A percentile compares a stretch with the other conserved stretches of the same genome.
phyloP scores from a whole-genome alignment of 2,113 vertebrate genomes.

The Pycnonotus jocosus region DNA sequence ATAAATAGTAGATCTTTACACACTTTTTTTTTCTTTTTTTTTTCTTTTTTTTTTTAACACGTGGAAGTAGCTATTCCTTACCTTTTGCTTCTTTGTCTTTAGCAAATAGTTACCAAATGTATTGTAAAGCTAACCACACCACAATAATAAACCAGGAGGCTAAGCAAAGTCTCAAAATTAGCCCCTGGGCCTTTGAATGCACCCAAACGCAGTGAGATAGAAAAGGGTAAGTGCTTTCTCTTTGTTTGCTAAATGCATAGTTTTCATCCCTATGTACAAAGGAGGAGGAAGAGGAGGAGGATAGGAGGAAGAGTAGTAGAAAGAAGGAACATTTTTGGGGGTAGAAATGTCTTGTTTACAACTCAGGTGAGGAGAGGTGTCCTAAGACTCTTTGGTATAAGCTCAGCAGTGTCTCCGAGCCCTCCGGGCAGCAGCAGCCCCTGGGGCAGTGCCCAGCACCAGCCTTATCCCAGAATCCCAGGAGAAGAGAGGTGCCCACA shows the following conservation, averaged over 20 bases:
- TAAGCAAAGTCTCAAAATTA: conserved; percentile 69
- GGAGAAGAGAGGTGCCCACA: background rate
- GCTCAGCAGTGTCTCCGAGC: conserved; percentile 40
- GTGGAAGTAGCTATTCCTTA: conserved; percentile 84
- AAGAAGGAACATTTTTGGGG: conserved; percentile 4
- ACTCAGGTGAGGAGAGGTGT: conserved; percentile 59
- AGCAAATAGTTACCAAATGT: conserved; percentile 83
- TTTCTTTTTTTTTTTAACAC: conserved; percentile 51
- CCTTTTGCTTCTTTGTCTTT: conserved; percentile 81
- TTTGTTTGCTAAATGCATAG: conserved; percentile 95
- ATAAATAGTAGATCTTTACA: conserved; percentile 95
- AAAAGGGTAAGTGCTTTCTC: conserved; percentile 92
- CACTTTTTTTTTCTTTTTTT: conserved; percentile 61
- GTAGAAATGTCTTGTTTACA: conserved; percentile 50
- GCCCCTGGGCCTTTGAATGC: conserved; percentile 74
- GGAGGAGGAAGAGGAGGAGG: conserved; percentile 56
- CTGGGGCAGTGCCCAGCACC: background rate
- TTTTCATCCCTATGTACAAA: conserved; percentile 78
- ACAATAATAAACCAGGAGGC: conserved; percentile 82
- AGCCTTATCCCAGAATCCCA: background rate
- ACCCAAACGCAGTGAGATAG: conserved; percentile 72
- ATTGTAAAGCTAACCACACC: conserved; percentile 89
- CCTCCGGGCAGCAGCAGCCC: conserved; percentile 9
- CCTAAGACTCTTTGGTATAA: conserved; percentile 78
- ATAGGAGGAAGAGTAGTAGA: conserved; percentile 48